phyloP scores from a whole-genome alignment of 1,140 invertebrate species.

The Drosophila busckii region DNA sequence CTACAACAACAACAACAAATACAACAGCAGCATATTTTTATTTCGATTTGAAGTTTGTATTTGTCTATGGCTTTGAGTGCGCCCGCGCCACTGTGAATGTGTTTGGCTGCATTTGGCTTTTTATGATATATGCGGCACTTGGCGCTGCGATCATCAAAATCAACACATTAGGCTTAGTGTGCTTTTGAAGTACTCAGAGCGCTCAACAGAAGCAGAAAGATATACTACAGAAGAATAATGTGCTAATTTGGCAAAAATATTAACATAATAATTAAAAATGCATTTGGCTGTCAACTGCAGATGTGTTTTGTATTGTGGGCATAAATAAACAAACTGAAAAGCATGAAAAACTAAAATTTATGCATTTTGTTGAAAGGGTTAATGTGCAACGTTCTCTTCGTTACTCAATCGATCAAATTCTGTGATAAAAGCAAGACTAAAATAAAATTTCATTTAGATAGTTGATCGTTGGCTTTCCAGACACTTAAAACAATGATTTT shows the following conservation, averaged over 20 bases:
- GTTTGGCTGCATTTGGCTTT: slow-evolving; percentile 19
- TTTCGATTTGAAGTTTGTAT: slow-evolving; percentile 48
- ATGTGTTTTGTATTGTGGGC: slow-evolving; percentile 7
- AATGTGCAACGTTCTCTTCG: slow-evolving; percentile 45
- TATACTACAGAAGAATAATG: slow-evolving; percentile 54
- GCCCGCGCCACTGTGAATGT: neutral
- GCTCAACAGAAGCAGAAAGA: neutral
- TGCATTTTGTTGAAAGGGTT: slow-evolving; percentile 51
- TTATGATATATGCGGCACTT: slow-evolving; percentile 63
- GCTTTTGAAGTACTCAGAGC: slow-evolving; percentile 60
- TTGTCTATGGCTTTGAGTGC: slow-evolving; percentile 25
- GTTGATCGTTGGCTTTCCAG: no score
- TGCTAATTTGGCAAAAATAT: slow-evolving; percentile 71
- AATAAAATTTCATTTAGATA: no score
- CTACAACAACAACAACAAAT: no score
- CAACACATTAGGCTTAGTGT: slow-evolving; percentile 47
- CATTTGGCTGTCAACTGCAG: slow-evolving; percentile 64
- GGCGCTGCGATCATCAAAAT: slow-evolving; percentile 43
- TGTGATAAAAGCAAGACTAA: no score
- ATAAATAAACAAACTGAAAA: neutral
- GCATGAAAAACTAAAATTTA: slow-evolving; percentile 42
- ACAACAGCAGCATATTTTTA: no score
- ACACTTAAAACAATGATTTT: neutral
- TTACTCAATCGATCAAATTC: slow-evolving; percentile 44
- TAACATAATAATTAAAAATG: slow-evolving; percentile 62